Percentiles rank a stretch among this genome's conserved stretches.
Conservation (phyloP, 2,888 invertebrate genomes). For the Drosophila anomalipes region DNA sequence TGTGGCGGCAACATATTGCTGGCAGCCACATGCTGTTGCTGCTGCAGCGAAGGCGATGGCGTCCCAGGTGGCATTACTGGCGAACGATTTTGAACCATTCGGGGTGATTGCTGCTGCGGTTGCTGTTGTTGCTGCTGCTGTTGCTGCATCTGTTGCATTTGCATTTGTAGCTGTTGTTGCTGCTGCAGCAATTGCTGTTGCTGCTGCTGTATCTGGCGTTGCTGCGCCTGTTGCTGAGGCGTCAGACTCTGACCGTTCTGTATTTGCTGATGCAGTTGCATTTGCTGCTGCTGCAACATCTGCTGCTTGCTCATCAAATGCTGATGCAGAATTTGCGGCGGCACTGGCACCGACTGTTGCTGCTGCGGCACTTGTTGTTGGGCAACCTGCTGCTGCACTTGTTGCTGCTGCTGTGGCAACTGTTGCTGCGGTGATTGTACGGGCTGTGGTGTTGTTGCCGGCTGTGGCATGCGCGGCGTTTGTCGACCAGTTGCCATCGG, state of each 20-base stretch:
- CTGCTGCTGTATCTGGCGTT: slow-evolving; percentile 87
- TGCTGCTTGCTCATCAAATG: slow-evolving; percentile 74
- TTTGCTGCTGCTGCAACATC: slow-evolving; percentile 71
- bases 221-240: slow-evolving; percentile 84
- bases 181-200: slow-evolving; percentile 84
- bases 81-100: slow-evolving; percentile 84
- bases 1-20: slow-evolving; percentile 83
- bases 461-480: slow-evolving; percentile 80
- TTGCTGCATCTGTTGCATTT: slow-evolving; percentile 83
- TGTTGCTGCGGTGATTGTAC: slow-evolving; percentile 82
- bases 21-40: slow-evolving; percentile 71
- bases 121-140: slow-evolving; percentile 78
- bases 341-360: slow-evolving; percentile 79
- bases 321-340: slow-evolving; percentile 78
- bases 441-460: slow-evolving; percentile 81
- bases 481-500: slow-evolving; percentile 78
- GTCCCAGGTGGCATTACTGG: slow-evolving; percentile 81
- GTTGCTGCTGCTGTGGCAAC: slow-evolving; percentile 52
- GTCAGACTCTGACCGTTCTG: slow-evolving; percentile 82
- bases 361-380: slow-evolving; percentile 74
- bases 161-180: slow-evolving; percentile 85
- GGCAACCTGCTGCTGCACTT: slow-evolving; percentile 57
- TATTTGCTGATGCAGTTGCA: slow-evolving; percentile 78
- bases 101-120: slow-evolving; percentile 80
- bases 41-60: slow-evolving; percentile 81